Base-by-base conservation (phyloP, 1,140 invertebrate species). In the Solenopsis fugax region DNA sequence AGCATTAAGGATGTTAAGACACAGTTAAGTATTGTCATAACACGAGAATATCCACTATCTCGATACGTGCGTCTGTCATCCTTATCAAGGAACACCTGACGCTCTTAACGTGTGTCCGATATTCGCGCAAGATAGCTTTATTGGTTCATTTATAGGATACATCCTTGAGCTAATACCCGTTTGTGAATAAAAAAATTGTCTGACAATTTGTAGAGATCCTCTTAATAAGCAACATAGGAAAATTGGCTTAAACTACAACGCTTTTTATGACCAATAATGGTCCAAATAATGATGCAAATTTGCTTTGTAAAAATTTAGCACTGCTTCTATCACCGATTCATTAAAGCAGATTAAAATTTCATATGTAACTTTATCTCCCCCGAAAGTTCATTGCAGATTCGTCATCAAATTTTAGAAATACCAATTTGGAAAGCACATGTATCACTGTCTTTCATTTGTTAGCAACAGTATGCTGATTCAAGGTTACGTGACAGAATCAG, bases 131-230 rank as follows among this genome's bases (percentile, higher is more conserved):
- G 64, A 67, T 56, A 18, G 9, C 48, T 80, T 37, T 64, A 80
- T 67, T 80, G 4, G 13, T n/a, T 69, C 12, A 13, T 24, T 64
- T 10, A 29, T 29, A 45, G 18, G 29, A 29, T 29, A 29, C 29
- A 65, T 71, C n/a, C 48, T 69, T 54, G 37, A 69, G 37, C 13
- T 71, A 24, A 71, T 52, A 54, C n/a, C 13, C 7, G 34, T 12
- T 54, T 41, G 24, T 77, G 37, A 69, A 45, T 56, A 56, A 81
- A 81, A 81, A 37, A 71, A 69, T n/a, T n/a, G 77, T n/a, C 48
- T 7, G 5, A 69, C 6, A 56, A 58, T 81, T 56, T 71, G 24
- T 16, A 21, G 1, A 52, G 21, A 81, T 73, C 18, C 41, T 60
- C 24, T 34, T 60, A 54, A 72, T 37, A 72, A 60, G 24, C 12